Evolutionary conservation across 2,888 invertebrate species (phyloP), one percentile per base, ranked within the genome.

Genomic region (Strigamia maritima): DNA sequence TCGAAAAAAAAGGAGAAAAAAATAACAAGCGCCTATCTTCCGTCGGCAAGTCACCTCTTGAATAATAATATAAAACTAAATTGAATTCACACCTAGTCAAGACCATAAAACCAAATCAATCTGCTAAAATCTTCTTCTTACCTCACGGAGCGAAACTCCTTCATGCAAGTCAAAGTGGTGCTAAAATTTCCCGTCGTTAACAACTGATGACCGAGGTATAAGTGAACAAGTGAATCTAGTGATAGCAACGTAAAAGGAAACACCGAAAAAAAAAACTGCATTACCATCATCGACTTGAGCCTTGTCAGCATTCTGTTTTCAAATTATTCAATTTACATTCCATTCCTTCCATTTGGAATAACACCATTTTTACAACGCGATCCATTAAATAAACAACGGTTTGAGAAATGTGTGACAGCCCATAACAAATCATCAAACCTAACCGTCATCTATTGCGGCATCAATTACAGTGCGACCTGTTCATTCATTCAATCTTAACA

Each of bases 171-270:
- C 70, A 70, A 70, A 70, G 70, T 70, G 28, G 70, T 28, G 7
- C 70, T 70, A 70, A 70, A 70, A 70, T 70, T 54, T 70, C 70
- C 28, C 70, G 70, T 70, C 70, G 70, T 70, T 70, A 70, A 70
- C 70, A n/a, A 70, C 70, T 70, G 70, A 70, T 70, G 70, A 70
- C 70, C 70, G 26, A 70, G 28, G 70, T 70, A 70, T 28, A 70
- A 70, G n/a, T 70, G 28, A 70, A 70, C 70, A n/a, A 70, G 70
- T 70, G 28, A 70, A 70, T 26, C 70, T 14, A 70, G 70, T 6
- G 24, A 70, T 24, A 26, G 28, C 49, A 70, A 26, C 12, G 12
- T 70, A 70, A 24, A 54, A 70, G 70, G 28, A 70, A 28, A 70
- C 70, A 70, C 70, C 1, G 8, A 19, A 54, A 54, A 54, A 35